Percentiles rank a stretch among this genome's conserved stretches.
Conservation (phyloP, 2,888 invertebrate genomes). For the Himalopsyche kuldschensis region DNA sequence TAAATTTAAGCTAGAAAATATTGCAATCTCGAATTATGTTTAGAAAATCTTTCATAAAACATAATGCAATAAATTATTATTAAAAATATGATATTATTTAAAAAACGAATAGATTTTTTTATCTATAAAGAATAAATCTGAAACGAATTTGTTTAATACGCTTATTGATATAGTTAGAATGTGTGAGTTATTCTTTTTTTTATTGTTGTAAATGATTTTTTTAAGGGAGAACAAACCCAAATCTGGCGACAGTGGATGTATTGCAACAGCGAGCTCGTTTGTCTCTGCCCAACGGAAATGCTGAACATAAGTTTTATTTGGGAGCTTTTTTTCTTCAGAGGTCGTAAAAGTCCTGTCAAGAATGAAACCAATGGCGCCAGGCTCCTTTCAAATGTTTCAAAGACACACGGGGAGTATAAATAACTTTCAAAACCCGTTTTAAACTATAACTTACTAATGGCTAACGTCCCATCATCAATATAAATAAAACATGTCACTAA, state of each 20-base stretch:
- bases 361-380: constrained; percentile 29
- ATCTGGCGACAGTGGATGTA: background rate
- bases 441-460: constrained; percentile 35
- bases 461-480: constrained; percentile 34
- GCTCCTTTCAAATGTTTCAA: constrained; percentile 12
- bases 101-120: no score
- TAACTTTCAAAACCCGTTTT: constrained; percentile 30
- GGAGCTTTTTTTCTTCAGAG: constrained; percentile 14
- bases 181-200: no score
- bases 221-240: background rate
- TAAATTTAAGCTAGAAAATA: no score
- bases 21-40: no score
- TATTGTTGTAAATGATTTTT: background rate
- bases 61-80: no score
- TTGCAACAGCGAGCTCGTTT: background rate
- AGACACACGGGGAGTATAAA: constrained; percentile 29
- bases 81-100: no score
- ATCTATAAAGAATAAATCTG: no score
- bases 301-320: constrained; percentile 4
- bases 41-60: no score
- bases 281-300: constrained; percentile 14
- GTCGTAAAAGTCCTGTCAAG: constrained; percentile 29
- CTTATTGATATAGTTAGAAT: no score
- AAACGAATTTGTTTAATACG: no score
- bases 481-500: constrained; percentile 40